These are phyloP conservation scores for Gandaritis pyraliata DNA, from an alignment of 2,888 invertebrate genomes.

Conservation along the genomic window DNA sequence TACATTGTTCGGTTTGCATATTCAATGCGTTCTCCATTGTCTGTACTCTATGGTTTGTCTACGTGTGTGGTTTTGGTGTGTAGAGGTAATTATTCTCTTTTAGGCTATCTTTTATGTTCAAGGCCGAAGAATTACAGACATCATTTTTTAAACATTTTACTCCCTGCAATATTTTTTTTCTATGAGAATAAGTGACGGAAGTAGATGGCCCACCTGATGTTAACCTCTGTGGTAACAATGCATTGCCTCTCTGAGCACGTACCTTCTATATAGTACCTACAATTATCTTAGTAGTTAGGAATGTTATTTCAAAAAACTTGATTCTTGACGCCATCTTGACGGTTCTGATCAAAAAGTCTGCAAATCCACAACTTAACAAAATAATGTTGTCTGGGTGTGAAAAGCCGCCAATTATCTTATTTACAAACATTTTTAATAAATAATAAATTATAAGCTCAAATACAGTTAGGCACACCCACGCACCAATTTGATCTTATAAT, in stretches of 20 bases:
- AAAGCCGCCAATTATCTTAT: conserved; percentile 45
- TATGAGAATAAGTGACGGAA: no score
- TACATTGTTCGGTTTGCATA: conserved; percentile 81
- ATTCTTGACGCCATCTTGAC: neutral
- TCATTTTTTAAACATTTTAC: no score
- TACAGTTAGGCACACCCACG: conserved; percentile 65
- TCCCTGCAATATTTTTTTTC: no score
- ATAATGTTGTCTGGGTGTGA: conserved; percentile 40
- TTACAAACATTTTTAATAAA: conserved; percentile 52
- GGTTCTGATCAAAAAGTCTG: neutral
- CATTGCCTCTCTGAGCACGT: no score
- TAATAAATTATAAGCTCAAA: conserved; percentile 51
- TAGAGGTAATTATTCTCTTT: conserved; percentile 6
- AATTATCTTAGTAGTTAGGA: no score
- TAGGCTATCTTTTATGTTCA: conserved; percentile 1
- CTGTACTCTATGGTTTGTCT: conserved; percentile 63
- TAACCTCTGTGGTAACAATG: no score
- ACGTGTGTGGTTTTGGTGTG: conserved; percentile 73
- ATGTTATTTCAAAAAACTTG: no score
- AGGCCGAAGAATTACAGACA: neutral
- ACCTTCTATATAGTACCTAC: no score
- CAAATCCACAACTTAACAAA: conserved; percentile 15
- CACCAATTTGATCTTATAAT: conserved; percentile 69
- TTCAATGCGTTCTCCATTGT: conserved; percentile 81
- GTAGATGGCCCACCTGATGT: no score